Evolutionary conservation across 2,888 invertebrate species (phyloP).

Genomic region (Apodemia zela): DNA sequence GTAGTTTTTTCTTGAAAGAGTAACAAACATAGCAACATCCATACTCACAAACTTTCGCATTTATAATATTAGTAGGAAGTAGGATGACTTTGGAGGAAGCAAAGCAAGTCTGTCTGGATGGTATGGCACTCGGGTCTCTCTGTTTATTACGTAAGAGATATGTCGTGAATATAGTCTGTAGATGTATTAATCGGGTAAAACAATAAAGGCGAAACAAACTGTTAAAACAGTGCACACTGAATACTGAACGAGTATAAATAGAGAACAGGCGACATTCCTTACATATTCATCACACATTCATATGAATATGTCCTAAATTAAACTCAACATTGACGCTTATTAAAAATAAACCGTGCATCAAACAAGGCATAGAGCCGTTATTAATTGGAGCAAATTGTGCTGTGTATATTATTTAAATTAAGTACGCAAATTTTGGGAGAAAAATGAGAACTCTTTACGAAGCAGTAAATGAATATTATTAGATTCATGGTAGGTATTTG

Average conservation of each 20-base stretch:
- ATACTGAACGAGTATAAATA: not conserved
- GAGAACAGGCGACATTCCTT: not conserved
- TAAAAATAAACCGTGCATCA: slow-evolving; percentile 21
- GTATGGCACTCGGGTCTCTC: no score
- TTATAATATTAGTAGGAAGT: no score
- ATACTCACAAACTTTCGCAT: no score
- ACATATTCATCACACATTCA: not conserved
- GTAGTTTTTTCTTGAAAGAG: no score
- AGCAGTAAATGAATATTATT: no score
- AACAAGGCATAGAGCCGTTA: not conserved
- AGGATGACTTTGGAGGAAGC: no score
- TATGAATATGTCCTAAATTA: slow-evolving; percentile 3
- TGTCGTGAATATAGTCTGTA: not conserved
- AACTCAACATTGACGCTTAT: slow-evolving; percentile 40
- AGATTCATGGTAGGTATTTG: no score
- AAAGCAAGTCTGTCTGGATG: no score
- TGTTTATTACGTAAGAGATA: no score
- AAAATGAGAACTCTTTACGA: not conserved
- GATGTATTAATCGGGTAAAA: not conserved
- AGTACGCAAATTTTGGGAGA: not conserved
- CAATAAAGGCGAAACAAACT: not conserved
- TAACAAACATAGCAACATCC: no score
- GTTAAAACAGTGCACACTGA: not conserved
- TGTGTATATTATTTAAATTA: not conserved
- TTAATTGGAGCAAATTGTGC: not conserved